These are phyloP conservation scores for Tamandua tetradactyla DNA, from an alignment of 2,797 vertebrate genomes.

Conservation along the genomic window DNA sequence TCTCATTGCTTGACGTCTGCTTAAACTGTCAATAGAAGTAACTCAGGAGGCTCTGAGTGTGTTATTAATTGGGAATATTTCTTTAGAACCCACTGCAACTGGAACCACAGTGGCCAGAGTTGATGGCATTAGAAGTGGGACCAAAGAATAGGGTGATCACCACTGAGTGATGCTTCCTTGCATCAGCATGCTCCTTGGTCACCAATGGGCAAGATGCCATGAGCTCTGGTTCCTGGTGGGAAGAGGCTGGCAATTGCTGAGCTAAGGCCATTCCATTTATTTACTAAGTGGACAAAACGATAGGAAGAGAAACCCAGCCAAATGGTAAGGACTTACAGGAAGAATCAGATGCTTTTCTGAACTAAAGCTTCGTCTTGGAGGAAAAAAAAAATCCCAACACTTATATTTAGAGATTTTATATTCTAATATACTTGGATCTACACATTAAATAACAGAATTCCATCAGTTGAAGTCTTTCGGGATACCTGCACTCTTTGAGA, in stretches of 20 bases:
- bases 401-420: not conserved
- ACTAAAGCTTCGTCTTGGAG: not conserved
- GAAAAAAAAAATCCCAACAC: not conserved
- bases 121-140: not conserved
- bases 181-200: rapidly evolving
- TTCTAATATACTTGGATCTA: not conserved
- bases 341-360: slow-evolving; percentile 15
- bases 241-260: not conserved
- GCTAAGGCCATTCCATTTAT: not conserved
- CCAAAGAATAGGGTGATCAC: not conserved
- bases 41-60: no score
- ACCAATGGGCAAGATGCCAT: not conserved
- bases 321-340: not conserved
- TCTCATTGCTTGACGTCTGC: not conserved
- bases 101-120: rapidly evolving
- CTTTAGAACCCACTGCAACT: not conserved
- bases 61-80: not conserved
- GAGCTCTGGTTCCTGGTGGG: not conserved
- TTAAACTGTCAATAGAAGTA: not conserved
- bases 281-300: not conserved
- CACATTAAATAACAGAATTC: slow-evolving; percentile 14
- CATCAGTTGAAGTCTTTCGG: not conserved
- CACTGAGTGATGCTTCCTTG: rapidly evolving
- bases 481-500: not conserved
- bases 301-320: not conserved